Conservation (phyloP, 2,797 vertebrate species). For the Enteromius treurensis region DNA sequence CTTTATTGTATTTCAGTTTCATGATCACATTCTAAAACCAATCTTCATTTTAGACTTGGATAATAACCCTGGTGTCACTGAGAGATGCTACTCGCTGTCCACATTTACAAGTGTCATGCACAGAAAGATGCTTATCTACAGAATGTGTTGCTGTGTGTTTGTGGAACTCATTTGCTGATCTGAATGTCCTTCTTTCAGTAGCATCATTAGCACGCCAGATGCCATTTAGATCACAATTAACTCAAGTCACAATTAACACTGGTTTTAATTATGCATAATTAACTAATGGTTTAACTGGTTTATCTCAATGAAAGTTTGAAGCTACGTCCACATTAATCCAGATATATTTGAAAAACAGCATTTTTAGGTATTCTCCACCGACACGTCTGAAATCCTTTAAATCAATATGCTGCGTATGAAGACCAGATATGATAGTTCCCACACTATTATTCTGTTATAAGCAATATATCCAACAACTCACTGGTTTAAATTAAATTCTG, state of each 20-base stretch:
- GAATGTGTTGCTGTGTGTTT: not conserved
- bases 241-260: constrained; percentile 70
- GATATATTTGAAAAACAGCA: not conserved
- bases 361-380: not conserved
- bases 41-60: not conserved
- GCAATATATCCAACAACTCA: not conserved
- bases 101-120: not conserved
- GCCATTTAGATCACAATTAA: constrained; percentile 39
- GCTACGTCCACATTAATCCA: not conserved
- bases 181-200: constrained; percentile 21
- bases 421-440: not conserved
- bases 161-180: constrained; percentile 33
- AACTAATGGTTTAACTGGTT: not conserved
- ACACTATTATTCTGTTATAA: not conserved
- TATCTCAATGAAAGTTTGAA: not conserved
- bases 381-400: not conserved
- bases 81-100: not conserved
- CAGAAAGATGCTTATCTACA: not conserved
- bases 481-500: not conserved
- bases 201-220: constrained; percentile 50
- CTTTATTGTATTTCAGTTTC: not conserved
- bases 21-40: not conserved
- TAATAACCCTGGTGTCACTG: not conserved
- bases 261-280: constrained; percentile 23
- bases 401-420: not conserved